phyloP scores from a whole-genome alignment of 2,888 invertebrate genomes.

The Nomada fabriciana region DNA sequence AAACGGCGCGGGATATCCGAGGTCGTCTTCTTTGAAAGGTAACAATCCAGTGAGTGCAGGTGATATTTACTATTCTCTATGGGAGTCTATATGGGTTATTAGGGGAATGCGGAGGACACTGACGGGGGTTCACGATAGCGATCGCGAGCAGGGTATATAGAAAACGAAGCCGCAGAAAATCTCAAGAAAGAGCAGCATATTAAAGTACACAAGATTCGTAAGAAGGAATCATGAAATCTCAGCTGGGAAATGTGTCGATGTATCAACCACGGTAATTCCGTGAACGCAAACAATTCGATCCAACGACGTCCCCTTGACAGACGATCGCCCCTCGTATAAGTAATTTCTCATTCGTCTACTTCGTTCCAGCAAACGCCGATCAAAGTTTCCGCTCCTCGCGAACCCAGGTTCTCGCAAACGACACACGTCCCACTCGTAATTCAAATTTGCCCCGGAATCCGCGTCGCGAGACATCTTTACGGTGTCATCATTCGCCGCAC shows the following conservation, averaged over 20 bases:
- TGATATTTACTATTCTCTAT: constrained; percentile 41
- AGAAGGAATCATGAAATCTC: too few relatives aligned
- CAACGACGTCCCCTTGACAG: too few relatives aligned
- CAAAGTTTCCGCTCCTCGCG: background rate
- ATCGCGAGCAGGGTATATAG: too few relatives aligned
- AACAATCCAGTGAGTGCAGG: background rate
- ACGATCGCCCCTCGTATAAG: background rate
- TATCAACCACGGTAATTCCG: too few relatives aligned
- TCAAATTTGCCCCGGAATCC: constrained; percentile 25
- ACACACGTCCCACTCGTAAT: constrained; percentile 21
- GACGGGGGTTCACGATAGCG: background rate
- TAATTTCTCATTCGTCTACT: too few relatives aligned
- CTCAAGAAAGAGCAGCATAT: too few relatives aligned
- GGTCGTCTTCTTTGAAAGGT: constrained; percentile 16
- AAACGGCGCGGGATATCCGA: constrained; percentile 18
- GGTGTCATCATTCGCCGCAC: constrained; percentile 41
- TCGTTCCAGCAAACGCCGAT: background rate
- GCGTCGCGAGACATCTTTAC: constrained; percentile 37
- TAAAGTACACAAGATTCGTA: too few relatives aligned
- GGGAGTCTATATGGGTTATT: constrained; percentile 10
- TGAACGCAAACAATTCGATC: too few relatives aligned
- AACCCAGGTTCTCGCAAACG: background rate
- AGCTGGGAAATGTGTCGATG: too few relatives aligned
- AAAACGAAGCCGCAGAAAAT: too few relatives aligned
- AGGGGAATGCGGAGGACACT: too few relatives aligned